Base-by-base conservation (phyloP, 2,888 invertebrate species). In the Latheticus oryzae region DNA sequence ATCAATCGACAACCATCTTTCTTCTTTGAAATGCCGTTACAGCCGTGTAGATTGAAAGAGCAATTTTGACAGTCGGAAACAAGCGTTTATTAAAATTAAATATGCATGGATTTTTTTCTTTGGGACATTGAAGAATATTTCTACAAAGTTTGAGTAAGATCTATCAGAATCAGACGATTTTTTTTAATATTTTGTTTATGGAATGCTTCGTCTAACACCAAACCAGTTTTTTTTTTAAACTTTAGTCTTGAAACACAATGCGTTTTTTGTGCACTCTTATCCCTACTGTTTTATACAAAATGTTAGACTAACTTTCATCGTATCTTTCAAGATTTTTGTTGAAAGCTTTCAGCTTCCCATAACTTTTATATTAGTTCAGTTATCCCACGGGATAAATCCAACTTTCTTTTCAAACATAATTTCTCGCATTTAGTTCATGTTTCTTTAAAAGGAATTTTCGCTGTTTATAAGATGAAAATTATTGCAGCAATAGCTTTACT, bases 261-360 rank as follows among this genome's bases (percentile, higher is more conserved):
- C 28, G 12, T 9, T 28, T 28, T 28, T 40, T 13, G 40, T 21
- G 5, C 13, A 40, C 12, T 40, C 13, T 24, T 21, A 23, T 40
- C 24, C 8, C 11, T 23, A 21, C 40, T 12, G 12, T 13, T 21
- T 19, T 13, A 40, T 15, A 43, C 21, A 45, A 45, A 45, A 45
- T 30, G 19, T 13, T 16, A 19, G 28, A 28, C 11, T 19, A 30
- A 32, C 30, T 45, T 45, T 45, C 15, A 16, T 16, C 30, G 32
- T 17, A 17, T 30, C 30, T 19, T 26, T 9, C 3, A 45, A 2
- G 16, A 45, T 32, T 45, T 45, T 30, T 30, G 30, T 45, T 19
- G 30, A 19, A 32, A 45, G 45, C 45, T 45, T 45, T 30, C 30
- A 30, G 30, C 45, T 45, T 45, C 19, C 45, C 30, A 45, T 45